Conservation (phyloP, 2,113 vertebrate species). For the Zootoca vivipara region DNA sequence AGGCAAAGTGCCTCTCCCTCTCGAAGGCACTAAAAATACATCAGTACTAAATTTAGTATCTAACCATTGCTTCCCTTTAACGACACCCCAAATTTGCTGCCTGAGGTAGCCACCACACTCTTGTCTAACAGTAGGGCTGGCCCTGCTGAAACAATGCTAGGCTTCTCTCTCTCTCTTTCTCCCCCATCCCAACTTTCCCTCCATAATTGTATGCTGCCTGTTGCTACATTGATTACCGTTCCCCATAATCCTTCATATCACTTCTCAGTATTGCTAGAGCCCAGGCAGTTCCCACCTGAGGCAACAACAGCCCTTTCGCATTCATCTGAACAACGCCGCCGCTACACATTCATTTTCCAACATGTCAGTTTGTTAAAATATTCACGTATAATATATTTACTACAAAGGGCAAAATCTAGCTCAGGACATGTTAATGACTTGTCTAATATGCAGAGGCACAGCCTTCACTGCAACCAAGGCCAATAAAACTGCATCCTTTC, state of each 20-base stretch:
- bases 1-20: too few species aligned
- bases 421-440: background rate
- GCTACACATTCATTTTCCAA: background rate
- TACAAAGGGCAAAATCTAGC: conserved; percentile 7
- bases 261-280: background rate
- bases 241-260: background rate
- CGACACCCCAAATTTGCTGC: too few species aligned
- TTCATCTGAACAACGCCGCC: background rate
- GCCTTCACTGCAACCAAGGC: background rate
- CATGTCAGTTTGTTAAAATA: background rate
- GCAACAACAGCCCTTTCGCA: background rate
- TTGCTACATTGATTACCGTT: background rate
- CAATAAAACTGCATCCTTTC: background rate
- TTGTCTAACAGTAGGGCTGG: too few species aligned
- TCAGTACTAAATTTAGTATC: too few species aligned
- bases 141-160: background rate
- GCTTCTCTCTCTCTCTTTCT: background rate
- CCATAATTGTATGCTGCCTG: background rate
- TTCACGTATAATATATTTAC: background rate
- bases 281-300: background rate
- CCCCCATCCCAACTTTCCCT: background rate
- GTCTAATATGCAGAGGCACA: background rate
- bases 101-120: too few species aligned
- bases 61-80: too few species aligned
- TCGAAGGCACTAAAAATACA: too few species aligned